Evolutionary conservation across 2,888 invertebrate species (phyloP), one percentile per base, ranked within the genome.

Genomic region (Ormyrus labotus): DNA sequence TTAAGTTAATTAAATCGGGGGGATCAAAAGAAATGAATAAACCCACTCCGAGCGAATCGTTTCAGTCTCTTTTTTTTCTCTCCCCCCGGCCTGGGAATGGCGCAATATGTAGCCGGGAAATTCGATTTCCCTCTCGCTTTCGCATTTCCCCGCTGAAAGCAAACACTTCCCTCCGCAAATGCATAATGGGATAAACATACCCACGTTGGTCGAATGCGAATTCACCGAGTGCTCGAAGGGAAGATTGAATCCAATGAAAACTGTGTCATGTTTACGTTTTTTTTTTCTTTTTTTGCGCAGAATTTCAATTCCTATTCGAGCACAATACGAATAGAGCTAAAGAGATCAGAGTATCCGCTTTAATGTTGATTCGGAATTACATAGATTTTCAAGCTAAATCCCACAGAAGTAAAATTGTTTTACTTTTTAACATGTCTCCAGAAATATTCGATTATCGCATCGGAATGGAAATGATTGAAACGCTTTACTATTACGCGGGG

Each of bases 151-250:
- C 51, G 50, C n/a, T 11, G 9, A 51, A 34, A 45, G 19, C 60
- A 13, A 69, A 57, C 47, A 51, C 13, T 47, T 34, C 34, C 60
- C 3, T n/a, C 5, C 10, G 34, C 61, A 51, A 50, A 51, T 60
- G 11, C 71, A 48, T 9, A 71, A 71, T 71, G 55, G 10, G 50
- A 60, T 8, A 70, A 51, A 60, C 34, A 61, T 7, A 19, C 51
- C 10, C 0, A 8, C 19, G 58, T 11, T 6, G 10, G 34, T 1
- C 5, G n/a, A 45, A 53, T 53, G 63, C 3, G 45, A 11, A 19
- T 51, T 51, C 13, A 67, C 19, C 51, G 47, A 13, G 10, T 45
- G 1, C 13, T 9, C 58, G 58, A 34, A 4, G 34, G 34, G 34
- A 34, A 34, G 34, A 48, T 58, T 9, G 13, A 6, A 9, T 1